Conservation (phyloP, 2,113 vertebrate genomes). For the Phainopepla nitens region DNA sequence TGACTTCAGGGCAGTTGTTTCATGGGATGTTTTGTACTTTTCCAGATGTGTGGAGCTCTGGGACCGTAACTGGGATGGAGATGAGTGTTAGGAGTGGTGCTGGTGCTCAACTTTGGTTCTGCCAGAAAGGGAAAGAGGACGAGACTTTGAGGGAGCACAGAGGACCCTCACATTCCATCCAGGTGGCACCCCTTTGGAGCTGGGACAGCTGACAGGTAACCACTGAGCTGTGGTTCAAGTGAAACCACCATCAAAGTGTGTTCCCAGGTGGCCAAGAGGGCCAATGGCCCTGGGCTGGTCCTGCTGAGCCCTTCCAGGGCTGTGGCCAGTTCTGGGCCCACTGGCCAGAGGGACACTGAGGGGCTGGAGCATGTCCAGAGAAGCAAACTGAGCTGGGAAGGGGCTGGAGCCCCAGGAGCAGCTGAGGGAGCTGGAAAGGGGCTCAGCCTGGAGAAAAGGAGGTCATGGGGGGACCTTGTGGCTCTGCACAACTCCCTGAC, state of each 20-base stretch:
- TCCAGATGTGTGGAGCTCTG: constrained; percentile 11
- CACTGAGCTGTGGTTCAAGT: neutral
- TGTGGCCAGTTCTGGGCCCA: neutral
- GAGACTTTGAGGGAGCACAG: accelerated
- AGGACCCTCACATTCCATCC: neutral
- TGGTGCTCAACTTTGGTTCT: neutral
- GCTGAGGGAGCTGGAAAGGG: neutral
- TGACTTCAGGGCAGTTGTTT: neutral
- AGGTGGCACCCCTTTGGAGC: neutral
- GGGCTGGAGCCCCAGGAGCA: too few relatives aligned
- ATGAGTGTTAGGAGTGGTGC: neutral
- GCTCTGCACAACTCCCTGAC: neutral
- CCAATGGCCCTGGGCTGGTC: neutral
- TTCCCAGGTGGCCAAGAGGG: neutral
- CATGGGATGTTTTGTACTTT: neutral
- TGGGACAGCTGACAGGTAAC: neutral
- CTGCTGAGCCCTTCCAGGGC: neutral
- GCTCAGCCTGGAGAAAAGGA: neutral
- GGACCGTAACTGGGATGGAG: neutral
- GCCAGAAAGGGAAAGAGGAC: neutral
- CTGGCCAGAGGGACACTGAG: neutral
- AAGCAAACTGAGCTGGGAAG: neutral
- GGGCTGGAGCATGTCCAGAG: neutral
- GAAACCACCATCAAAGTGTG: neutral
- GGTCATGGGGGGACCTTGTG: neutral